These are phyloP conservation scores for Agonopterix subpropinquella DNA, from an alignment of 2,888 invertebrate genomes.

Conservation along the genomic window DNA sequence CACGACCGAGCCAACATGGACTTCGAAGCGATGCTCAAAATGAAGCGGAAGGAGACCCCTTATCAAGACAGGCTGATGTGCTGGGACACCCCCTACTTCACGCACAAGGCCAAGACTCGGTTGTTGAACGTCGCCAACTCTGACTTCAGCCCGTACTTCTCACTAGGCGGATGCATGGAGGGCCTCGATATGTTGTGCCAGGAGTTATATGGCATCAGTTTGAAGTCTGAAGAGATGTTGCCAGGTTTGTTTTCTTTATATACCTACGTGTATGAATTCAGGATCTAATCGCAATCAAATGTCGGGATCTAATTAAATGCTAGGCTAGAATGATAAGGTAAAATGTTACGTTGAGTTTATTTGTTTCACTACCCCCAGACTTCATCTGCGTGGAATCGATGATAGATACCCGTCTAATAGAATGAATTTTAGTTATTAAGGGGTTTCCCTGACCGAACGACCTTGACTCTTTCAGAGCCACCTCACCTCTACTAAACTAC, in stretches of 20 bases:
- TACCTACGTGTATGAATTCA: too few species aligned
- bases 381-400: too few species aligned
- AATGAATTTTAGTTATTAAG: too few species aligned
- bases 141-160: conserved; percentile 91
- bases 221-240: conserved; percentile 82
- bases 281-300: too few species aligned
- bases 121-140: conserved; percentile 81
- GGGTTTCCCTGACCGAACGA: too few species aligned
- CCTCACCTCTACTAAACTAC: too few species aligned
- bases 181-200: conserved; percentile 94
- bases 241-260: conserved; percentile 59
- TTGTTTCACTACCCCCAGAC: too few species aligned
- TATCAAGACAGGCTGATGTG: conserved; percentile 62
- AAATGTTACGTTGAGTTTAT: too few species aligned
- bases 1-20: conserved; percentile 82
- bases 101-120: conserved; percentile 82
- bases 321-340: too few species aligned
- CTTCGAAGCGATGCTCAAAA: conserved; percentile 82
- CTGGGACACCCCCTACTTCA: conserved; percentile 95
- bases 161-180: conserved; percentile 96
- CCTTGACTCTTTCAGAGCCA: too few species aligned
- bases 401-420: too few species aligned
- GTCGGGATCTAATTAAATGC: too few species aligned
- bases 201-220: conserved; percentile 86
- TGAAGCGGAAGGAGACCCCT: conserved; percentile 76